Evolutionary conservation across 2,888 invertebrate genomes (phyloP).

Genomic region (Tetropium fuscum): DNA sequence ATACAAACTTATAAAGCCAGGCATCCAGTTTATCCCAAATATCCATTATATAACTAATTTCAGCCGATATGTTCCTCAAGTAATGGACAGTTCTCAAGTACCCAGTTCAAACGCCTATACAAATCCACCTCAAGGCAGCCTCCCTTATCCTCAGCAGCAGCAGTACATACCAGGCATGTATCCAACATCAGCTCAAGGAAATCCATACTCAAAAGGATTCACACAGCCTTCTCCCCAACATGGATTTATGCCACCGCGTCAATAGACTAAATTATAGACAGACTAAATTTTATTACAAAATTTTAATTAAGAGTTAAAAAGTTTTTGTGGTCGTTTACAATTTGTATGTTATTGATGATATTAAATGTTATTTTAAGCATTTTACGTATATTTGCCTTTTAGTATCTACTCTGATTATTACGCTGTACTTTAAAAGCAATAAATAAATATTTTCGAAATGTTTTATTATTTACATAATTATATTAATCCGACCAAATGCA

Average conservation of each 20-base stretch:
- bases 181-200: conserved; percentile 53
- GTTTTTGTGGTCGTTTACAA: conserved; percentile 35
- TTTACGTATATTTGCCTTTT: conserved; percentile 39
- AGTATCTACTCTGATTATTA: conserved; percentile 35
- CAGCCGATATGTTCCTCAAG: conserved; percentile 53
- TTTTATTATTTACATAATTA: background rate
- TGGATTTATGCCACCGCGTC: conserved; percentile 60
- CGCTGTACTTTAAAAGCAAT: conserved; percentile 40
- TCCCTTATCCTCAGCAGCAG: conserved; percentile 56
- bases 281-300: conserved; percentile 13
- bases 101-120: conserved; percentile 57
- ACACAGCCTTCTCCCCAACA: conserved; percentile 58
- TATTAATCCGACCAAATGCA: too few species aligned
- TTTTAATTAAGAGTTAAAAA: conserved; percentile 36
- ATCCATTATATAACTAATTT: background rate
- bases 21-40: background rate
- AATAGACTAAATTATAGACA: too few species aligned
- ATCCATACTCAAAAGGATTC: conserved; percentile 62
- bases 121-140: conserved; percentile 54
- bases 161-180: conserved; percentile 53
- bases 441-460: conserved; percentile 36
- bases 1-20: background rate
- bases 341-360: conserved; percentile 40
- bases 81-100: conserved; percentile 58
- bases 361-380: conserved; percentile 41